Percentiles rank a stretch among this genome's conserved stretches.
These are phyloP conservation scores for Trimorus sp. DNA, from an alignment of 2,888 invertebrate species.

Conservation along the genomic window DNA sequence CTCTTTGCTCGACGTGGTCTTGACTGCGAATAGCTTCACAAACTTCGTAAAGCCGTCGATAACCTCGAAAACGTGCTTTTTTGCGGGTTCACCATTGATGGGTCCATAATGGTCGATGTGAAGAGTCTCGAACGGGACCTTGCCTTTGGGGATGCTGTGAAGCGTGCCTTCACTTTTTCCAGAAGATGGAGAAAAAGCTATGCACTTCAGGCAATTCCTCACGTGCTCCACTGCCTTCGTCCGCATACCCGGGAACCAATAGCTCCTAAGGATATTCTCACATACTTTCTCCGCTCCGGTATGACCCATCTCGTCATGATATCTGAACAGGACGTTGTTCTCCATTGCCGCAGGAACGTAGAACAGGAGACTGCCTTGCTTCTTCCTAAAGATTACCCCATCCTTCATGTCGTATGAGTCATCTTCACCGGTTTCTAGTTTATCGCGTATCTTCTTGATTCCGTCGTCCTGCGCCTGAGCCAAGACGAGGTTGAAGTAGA, in stretches of 20 bases:
- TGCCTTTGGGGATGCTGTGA: neutral
- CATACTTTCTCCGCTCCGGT: neutral
- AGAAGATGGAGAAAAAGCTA: neutral
- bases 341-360: neutral
- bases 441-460: neutral
- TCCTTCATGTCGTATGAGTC: conserved; percentile 4
- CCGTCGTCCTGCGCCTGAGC: neutral
- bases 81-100: neutral
- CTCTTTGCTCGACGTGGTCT: neutral
- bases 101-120: conserved; percentile 5
- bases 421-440: neutral
- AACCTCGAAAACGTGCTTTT: conserved; percentile 17
- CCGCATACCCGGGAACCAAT: conserved; percentile 2
- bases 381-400: neutral
- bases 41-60: conserved; percentile 15
- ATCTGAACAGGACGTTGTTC: conserved; percentile 8
- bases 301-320: conserved; percentile 11
- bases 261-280: neutral
- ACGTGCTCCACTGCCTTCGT: neutral
- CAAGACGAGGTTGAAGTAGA: neutral
- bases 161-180: neutral
- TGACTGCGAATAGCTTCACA: neutral
- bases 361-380: neutral
- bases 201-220: conserved; percentile 5
- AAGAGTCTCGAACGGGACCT: neutral